phyloP scores from a whole-genome alignment of 2,797 vertebrate genomes.

The Anniella stebbinsi region DNA sequence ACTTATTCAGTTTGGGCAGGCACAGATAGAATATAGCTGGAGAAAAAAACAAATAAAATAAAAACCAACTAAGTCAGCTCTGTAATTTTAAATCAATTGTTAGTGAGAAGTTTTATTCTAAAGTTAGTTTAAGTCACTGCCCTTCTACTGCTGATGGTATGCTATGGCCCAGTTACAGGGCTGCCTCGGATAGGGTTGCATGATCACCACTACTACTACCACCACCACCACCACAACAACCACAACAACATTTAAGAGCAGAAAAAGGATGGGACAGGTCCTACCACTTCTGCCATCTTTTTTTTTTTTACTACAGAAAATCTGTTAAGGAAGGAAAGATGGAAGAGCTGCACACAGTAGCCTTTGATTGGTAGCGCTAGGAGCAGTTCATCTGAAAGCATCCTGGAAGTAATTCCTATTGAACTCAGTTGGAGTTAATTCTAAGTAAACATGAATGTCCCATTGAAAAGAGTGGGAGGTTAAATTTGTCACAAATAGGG shows the following conservation, averaged over 20 bases:
- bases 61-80: not conserved
- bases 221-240: no score
- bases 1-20: not conserved
- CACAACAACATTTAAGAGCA: no score
- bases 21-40: not conserved
- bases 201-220: no score
- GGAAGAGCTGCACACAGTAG: not conserved
- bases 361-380: not conserved
- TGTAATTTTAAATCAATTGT: conserved; percentile 23
- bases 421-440: not conserved
- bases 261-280: no score
- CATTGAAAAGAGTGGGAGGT: not conserved
- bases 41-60: not conserved
- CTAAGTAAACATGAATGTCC: not conserved
- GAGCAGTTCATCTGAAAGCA: not conserved
- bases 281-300: no score
- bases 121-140: not conserved
- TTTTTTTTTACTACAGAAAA: not conserved
- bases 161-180: no score
- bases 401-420: not conserved
- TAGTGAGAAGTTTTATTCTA: conserved; percentile 21
- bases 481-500: not conserved
- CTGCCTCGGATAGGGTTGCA: no score
- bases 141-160: no score
- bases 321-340: not conserved